phyloP scores from a whole-genome alignment of 2,113 vertebrate species.

The Nibea albiflora region DNA sequence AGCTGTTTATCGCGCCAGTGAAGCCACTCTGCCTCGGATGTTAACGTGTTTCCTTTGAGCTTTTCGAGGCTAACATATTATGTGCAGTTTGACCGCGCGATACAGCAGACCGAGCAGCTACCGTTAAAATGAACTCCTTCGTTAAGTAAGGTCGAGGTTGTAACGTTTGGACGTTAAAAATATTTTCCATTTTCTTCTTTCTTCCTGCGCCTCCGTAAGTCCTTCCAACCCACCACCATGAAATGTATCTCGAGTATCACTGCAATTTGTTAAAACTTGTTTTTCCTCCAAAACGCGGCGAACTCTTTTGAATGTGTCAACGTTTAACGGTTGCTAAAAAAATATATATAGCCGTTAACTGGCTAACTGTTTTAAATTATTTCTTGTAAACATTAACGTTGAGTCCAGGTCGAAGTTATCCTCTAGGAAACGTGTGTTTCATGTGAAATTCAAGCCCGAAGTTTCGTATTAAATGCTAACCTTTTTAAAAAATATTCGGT shows the following conservation, averaged over 20 bases:
- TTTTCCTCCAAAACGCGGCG: too few species aligned
- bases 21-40: slow-evolving; percentile 71
- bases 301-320: not conserved
- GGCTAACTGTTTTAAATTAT: not conserved
- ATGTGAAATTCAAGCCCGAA: not conserved
- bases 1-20: slow-evolving; percentile 82
- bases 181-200: slow-evolving; percentile 62
- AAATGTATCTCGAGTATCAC: not conserved
- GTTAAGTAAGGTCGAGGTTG: not conserved
- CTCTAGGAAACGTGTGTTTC: not conserved
- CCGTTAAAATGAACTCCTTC: not conserved
- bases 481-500: too few species aligned
- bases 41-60: slow-evolving; percentile 48
- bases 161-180: not conserved
- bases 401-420: not conserved
- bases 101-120: accelerated
- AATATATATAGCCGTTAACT: not conserved
- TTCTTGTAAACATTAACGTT: slow-evolving; percentile 14
- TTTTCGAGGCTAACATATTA: not conserved
- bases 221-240: slow-evolving; percentile 54
- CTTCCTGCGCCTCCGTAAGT: slow-evolving; percentile 61
- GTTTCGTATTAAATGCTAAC: not conserved
- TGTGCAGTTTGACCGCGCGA: not conserved
- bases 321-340: not conserved
- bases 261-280: not conserved